phyloP scores from a whole-genome alignment of 2,888 invertebrate genomes.

The Abrostola triplasia region DNA sequence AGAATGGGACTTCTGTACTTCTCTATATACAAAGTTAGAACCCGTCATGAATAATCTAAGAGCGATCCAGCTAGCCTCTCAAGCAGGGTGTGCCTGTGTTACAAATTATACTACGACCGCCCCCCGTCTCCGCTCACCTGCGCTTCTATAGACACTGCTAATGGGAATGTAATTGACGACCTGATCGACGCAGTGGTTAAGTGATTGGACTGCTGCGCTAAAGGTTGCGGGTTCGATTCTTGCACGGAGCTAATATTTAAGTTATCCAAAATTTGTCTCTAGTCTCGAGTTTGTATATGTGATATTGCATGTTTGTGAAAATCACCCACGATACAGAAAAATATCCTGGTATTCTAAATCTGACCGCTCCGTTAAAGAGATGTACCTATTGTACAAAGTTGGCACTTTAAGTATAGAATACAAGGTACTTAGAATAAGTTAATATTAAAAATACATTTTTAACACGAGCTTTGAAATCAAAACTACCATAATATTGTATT shows the following conservation, averaged over 20 bases:
- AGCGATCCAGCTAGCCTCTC: constrained; percentile 14
- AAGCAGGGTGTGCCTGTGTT: constrained; percentile 17
- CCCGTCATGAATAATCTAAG: constrained; percentile 20
- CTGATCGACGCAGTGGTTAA: constrained; percentile 10
- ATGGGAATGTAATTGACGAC: constrained; percentile 37
- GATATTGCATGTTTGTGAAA: not conserved
- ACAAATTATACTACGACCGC: constrained; percentile 36
- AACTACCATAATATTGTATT: too few species aligned
- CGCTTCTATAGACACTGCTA: constrained; percentile 29
- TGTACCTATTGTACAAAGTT: too few species aligned
- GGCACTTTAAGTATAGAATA: too few species aligned
- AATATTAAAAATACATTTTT: too few species aligned
- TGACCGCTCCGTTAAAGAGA: too few species aligned
- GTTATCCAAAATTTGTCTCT: too few species aligned
- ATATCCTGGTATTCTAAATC: too few species aligned
- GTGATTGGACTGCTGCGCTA: not conserved
- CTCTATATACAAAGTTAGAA: not conserved
- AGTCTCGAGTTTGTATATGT: constrained; percentile 9
- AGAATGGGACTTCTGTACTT: not conserved
- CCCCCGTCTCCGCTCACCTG: constrained; percentile 29
- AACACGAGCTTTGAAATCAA: too few species aligned
- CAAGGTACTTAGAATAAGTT: too few species aligned
- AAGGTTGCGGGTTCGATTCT: constrained; percentile 6
- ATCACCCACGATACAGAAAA: too few species aligned
- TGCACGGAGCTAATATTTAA: too few species aligned